Evolutionary conservation across 2,888 invertebrate genomes (phyloP).

Genomic region (Zeuzera pyrina): DNA sequence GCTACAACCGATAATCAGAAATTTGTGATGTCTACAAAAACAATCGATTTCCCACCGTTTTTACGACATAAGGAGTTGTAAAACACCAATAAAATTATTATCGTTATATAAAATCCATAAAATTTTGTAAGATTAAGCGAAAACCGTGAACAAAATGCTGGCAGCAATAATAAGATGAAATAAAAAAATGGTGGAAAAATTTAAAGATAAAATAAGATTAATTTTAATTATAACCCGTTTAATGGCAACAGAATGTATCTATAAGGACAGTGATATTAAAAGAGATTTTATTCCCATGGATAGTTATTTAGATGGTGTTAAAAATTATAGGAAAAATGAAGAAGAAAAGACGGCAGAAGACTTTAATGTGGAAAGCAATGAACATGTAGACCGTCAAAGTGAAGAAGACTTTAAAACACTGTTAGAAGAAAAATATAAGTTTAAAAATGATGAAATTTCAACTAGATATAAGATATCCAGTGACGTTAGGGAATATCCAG

Average conservation of each 20-base stretch:
- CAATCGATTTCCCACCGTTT: too few relatives aligned
- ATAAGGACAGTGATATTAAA: too few relatives aligned
- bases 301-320: too few relatives aligned
- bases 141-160: too few relatives aligned
- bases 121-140: too few relatives aligned
- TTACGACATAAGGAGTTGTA: neutral
- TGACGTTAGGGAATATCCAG: constrained; percentile 26
- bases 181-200: too few relatives aligned
- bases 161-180: too few relatives aligned
- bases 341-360: too few relatives aligned
- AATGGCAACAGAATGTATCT: neutral
- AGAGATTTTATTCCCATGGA: too few relatives aligned
- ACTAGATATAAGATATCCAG: constrained; percentile 40
- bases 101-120: neutral
- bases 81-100: neutral
- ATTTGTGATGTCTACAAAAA: too few relatives aligned
- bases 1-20: too few relatives aligned
- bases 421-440: constrained; percentile 53
- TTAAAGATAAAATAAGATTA: neutral
- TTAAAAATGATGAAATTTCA: constrained; percentile 45
- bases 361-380: constrained; percentile 1
- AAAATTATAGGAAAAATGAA: too few relatives aligned
- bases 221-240: neutral
- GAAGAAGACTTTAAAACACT: constrained; percentile 36
- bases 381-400: constrained; percentile 12